Base-by-base conservation (phyloP, 2,113 vertebrate species). In the Poecilia latipinna region DNA sequence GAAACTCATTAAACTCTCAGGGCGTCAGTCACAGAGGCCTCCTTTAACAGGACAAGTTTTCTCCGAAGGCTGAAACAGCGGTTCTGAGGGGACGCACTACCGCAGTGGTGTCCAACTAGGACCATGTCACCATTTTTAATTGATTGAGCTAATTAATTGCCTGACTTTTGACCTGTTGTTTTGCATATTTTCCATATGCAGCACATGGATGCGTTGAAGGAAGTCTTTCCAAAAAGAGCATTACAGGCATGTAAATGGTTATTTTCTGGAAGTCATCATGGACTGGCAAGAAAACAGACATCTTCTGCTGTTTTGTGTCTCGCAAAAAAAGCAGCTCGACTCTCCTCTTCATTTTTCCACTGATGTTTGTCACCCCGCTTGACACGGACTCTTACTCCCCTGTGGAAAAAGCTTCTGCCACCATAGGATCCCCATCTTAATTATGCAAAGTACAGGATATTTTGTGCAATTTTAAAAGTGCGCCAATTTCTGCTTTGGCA, bases 401-500 rank as follows among this genome's bases (percentile, higher is more conserved):
- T 31, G 87, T 86, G 90, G 86, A 79, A 86, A 90, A 89, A 86
- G 82, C 85, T 90, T 90, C 82, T 88, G 87, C 88, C 93, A 83
- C 91, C 90, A 88, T 91, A 91, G 91, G 91, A 90, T 91, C 87
- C 51, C 88, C 54, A 86, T 80, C 87, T 93, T 93, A 93, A 94
- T 93, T 94, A 93, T 94, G 93, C 91, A 92, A 94, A 93, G 93
- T 93, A 91, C 90, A 89, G 94, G 93, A 94, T 92, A 93, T 93
- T 92, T 93, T 91, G 89, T 90, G 85, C 71, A 69, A 85, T 92
- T 95, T 94, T 88, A 90, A 92, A 94, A 93, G 92, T 92, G 86
- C 89, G 88, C 86, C 80, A 86, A 81, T 89, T 93, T 92, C 86
- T 91, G 84, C 91, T 74, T 91, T 91, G 91, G 89, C 92, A 92